Evolutionary conservation across 2,113 vertebrate species (phyloP), one percentile per base, ranked within the genome.

Genomic region (Charina bottae): DNA sequence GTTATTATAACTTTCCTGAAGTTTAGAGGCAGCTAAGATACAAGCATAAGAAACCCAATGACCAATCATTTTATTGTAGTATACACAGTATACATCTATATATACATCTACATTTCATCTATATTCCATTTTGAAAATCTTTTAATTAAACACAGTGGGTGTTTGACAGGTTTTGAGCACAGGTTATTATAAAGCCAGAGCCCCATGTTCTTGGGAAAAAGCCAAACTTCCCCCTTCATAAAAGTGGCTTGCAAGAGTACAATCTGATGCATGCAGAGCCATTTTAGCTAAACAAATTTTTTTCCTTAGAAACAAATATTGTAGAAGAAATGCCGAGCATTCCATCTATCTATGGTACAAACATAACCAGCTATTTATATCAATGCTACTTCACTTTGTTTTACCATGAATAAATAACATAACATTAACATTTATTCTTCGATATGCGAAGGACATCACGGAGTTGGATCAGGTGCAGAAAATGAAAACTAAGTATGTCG

Each of bases 71-170:
- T 60, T 24, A 56, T 55, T 78, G 46, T 88, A 33, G 26, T 49
- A 21, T 26, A 60, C 60, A 83, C 26, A n/a, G n/a, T n/a, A n/a
- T n/a, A n/a, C n/a, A n/a, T n/a, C n/a, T n/a, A n/a, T n/a, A n/a
- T n/a, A n/a, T n/a, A n/a, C n/a, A n/a, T n/a, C n/a, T n/a, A n/a
- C n/a, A n/a, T 53, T 92, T 83, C 68, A 88, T 83, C 72, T 88
- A 53, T 46, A 88, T 88, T 59, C 19, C 55, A 88, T 24, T 83
- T 60, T 83, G 42, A 49, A 92, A 88, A 72, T 92, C 11, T 92
- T 46, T 83, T 92, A 88, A 92, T 92, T 92, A 88, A 88, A 68
- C 55, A 60, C 91, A 37, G 55, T 54, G 72, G 42, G 91, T 83
- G 56, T 83, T 84, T 60, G 33, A 78, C 37, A 58, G 26, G 33